A percentile compares a stretch with the other conserved stretches of the same genome.
Conservation (phyloP, 2,888 invertebrate genomes). For the Salticus scenicus region DNA sequence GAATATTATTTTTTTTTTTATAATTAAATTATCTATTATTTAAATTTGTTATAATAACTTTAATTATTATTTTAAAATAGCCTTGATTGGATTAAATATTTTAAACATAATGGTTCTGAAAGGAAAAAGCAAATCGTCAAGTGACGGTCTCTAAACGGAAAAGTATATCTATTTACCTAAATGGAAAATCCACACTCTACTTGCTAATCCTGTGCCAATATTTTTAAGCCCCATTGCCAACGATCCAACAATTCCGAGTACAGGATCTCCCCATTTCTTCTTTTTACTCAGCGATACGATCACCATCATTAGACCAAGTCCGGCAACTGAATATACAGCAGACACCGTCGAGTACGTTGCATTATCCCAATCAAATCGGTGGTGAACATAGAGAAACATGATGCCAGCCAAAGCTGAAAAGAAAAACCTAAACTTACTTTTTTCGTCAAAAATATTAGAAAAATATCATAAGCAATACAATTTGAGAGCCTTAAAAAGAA, state of each 20-base stretch:
- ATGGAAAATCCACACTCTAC: conserved; percentile 11
- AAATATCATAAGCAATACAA: no score
- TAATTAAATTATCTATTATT: no score
- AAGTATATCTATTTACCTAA: no score
- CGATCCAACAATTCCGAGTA: conserved; percentile 37
- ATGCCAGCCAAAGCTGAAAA: conserved; percentile 13
- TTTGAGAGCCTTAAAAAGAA: no score
- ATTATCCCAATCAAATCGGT: conserved; percentile 52
- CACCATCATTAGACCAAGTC: background rate
- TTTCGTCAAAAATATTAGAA: no score
- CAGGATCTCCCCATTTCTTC: conserved; percentile 21
- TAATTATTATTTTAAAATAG: no score
- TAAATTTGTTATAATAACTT: no score
- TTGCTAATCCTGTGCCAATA: conserved; percentile 31
- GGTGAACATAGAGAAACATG: conserved; percentile 29
- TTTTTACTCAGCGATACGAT: conserved; percentile 37
- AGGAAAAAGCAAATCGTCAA: no score
- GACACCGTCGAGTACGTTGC: conserved; percentile 50
- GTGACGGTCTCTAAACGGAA: no score
- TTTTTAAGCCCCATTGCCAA: conserved; percentile 27
- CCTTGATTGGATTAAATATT: no score
- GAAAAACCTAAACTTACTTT: background rate
- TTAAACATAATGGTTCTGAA: no score
- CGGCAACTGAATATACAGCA: conserved; percentile 31
- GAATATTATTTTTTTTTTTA: no score